phyloP scores from a whole-genome alignment of 1,140 invertebrate species.

The Halyomorpha halys region DNA sequence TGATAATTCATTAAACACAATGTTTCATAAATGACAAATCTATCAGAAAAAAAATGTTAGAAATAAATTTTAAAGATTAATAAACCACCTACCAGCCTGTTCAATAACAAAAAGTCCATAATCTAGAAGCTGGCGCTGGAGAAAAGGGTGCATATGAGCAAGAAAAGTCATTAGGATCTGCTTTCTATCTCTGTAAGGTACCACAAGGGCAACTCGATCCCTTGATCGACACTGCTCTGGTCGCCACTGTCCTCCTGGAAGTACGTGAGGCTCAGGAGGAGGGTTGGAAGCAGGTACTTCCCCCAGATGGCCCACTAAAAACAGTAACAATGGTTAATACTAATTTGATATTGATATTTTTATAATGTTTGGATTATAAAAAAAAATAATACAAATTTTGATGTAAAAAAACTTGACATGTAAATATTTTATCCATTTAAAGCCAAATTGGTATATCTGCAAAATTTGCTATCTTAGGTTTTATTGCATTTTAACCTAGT shows the following conservation, averaged over 20 bases:
- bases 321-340: no score
- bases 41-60: no score
- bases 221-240: constrained; percentile 63
- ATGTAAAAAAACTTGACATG: no score
- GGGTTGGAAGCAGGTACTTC: constrained; percentile 8
- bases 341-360: no score
- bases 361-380: no score
- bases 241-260: constrained; percentile 62
- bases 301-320: not conserved
- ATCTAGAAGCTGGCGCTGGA: constrained; percentile 80
- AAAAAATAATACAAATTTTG: no score
- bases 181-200: constrained; percentile 69
- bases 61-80: no score
- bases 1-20: not conserved
- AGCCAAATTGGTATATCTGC: no score
- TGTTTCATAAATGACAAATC: no score
- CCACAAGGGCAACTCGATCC: constrained; percentile 74
- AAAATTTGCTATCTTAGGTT: no score
- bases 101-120: constrained; percentile 95
- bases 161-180: constrained; percentile 74
- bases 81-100: constrained; percentile 51
- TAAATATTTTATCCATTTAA: no score
- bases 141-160: constrained; percentile 80
- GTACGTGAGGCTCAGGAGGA: constrained; percentile 33
- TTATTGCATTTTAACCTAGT: no score